Base-by-base conservation (phyloP, 2,797 vertebrate genomes). In the Pangasius krempfi region DNA sequence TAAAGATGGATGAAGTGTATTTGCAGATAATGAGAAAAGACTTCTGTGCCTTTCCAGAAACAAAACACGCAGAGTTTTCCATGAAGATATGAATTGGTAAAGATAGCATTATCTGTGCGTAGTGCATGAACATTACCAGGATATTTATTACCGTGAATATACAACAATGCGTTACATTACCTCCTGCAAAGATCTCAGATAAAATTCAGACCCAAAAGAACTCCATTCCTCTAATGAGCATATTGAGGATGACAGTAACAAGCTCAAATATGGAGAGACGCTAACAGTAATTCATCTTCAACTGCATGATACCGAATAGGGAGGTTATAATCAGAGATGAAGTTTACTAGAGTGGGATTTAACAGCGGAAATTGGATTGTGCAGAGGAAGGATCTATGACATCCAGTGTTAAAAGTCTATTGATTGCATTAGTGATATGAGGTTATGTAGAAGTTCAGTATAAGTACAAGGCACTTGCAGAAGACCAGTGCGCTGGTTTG, bases 331-430 rank as follows among this genome's bases (percentile, higher is more conserved):
- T 70, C 50, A 13, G 47, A 70, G 83, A 54, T 84, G 47, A 70
- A 70, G 64, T 33, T 66, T 87, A 56, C 64, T 72, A 40, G 44
- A 84, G 52, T 62, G 47, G 27, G 58, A 54, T 87, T 81, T 84
- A 84, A 84, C n/a, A 54, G 64, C 47, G 83, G 64, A 84, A 70
- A 84, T 84, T 68, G 64, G 83, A 70, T 84, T 84, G 47, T 30
- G 47, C 9, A 70, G 83, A 84, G 64, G 64, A 84, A 70, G 83
- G 44, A 54, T 68, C 82, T 54, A 68, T 70, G 47, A 70, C 83
- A 84, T 84, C 64, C 64, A 84, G 37, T 54, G 64, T 54, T 84
- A 84, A 84, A 84, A 84, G 83, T 84, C 83, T 70, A 25, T 64
- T 84, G 83, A 70, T 84, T 84, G 47, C 47, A 84, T 84, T 54